These are phyloP conservation scores for Chydorus sphaericus DNA, from an alignment of 2,888 invertebrate genomes.

Conservation along the genomic window DNA sequence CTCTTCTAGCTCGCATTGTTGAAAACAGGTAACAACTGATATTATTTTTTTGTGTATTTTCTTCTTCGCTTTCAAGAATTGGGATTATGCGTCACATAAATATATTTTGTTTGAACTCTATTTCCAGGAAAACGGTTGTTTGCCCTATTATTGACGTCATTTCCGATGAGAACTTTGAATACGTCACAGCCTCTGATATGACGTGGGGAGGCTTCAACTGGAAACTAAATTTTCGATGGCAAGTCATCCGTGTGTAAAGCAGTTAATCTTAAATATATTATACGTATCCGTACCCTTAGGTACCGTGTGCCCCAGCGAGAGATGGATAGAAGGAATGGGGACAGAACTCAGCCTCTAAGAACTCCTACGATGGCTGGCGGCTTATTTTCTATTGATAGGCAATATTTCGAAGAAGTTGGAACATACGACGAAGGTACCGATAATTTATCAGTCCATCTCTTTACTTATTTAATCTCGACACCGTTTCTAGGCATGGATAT, in stretches of 20 bases:
- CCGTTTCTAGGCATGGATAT: too few species aligned
- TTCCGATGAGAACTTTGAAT: slow-evolving; percentile 96
- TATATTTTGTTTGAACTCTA: too few species aligned
- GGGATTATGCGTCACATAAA: not conserved
- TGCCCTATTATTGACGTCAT: slow-evolving; percentile 99
- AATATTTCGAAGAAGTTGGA: slow-evolving; percentile 94
- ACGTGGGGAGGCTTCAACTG: slow-evolving; percentile 99
- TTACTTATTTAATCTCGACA: too few species aligned
- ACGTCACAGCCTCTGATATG: slow-evolving; percentile 96
- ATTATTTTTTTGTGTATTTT: not conserved
- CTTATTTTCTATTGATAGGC: slow-evolving; percentile 73
- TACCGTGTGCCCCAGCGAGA: slow-evolving; percentile 96
- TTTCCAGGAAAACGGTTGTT: slow-evolving; percentile 65
- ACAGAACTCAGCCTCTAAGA: slow-evolving; percentile 77
- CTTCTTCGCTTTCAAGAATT: not conserved
- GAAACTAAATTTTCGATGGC: slow-evolving; percentile 98
- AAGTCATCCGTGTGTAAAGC: slow-evolving; percentile 26
- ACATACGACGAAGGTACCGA: slow-evolving; percentile 95
- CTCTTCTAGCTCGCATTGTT: slow-evolving; percentile 77
- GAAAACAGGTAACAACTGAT: slow-evolving; percentile 47
- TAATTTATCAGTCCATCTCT: too few species aligned
- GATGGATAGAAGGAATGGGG: slow-evolving; percentile 81
- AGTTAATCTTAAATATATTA: too few species aligned
- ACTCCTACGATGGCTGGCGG: slow-evolving; percentile 99
- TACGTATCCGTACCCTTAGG: too few species aligned